These are phyloP conservation scores for Diabrotica balteata DNA, from an alignment of 2,888 invertebrate genomes.

Conservation along the genomic window DNA sequence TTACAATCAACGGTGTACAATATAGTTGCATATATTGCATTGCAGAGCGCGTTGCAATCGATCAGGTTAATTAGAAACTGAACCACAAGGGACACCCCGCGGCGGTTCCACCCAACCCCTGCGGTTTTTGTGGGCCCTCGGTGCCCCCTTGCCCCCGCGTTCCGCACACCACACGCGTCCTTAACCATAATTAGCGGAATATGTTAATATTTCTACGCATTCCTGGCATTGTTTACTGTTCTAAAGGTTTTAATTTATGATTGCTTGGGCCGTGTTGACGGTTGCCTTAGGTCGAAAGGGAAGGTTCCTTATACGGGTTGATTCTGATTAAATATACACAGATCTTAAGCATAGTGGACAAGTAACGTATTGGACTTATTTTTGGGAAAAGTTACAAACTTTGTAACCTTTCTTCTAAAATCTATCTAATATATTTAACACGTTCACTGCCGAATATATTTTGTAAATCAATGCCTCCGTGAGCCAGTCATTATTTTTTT, in stretches of 20 bases:
- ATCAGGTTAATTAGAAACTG: constrained; percentile 58
- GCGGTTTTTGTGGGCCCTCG: constrained; percentile 44
- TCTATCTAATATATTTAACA: too few species aligned
- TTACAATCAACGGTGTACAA: constrained; percentile 31
- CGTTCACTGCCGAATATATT: too few species aligned
- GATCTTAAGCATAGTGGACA: too few species aligned
- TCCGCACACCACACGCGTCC: constrained; percentile 45
- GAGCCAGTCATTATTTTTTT: too few species aligned
- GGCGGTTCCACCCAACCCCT: constrained; percentile 51
- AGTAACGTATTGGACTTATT: too few species aligned
- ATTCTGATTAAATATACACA: too few species aligned
- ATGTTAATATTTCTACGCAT: constrained; percentile 45
- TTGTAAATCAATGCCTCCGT: too few species aligned
- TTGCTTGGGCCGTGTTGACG: constrained; percentile 1
- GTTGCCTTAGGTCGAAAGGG: background rate
- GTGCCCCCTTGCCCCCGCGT: constrained; percentile 28
- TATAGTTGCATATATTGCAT: constrained; percentile 45
- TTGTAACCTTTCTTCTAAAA: too few species aligned
- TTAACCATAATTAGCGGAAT: constrained; percentile 45
- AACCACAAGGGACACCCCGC: constrained; percentile 47
- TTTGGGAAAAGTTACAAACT: too few species aligned
- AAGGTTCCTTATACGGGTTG: too few species aligned
- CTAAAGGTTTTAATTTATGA: background rate
- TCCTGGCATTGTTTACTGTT: constrained; percentile 34
- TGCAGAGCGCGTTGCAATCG: constrained; percentile 51